A percentile compares a stretch with the other conserved stretches of the same genome.
Evolutionary conservation across 2,797 vertebrate species (phyloP).

Genomic region (Coendou prehensilis): DNA sequence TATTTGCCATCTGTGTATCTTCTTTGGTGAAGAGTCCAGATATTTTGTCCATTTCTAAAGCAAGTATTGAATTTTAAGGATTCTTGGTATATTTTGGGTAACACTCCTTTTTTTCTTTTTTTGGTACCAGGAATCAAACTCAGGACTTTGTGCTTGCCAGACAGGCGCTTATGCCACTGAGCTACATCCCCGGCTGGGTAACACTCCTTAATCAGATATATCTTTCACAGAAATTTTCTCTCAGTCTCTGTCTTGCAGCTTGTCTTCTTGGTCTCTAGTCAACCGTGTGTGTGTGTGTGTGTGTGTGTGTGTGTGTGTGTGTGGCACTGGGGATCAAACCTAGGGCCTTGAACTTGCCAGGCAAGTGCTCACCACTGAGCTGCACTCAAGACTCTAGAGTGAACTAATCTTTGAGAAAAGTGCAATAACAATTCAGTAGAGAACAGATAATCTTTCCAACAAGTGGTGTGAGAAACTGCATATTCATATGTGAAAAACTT

Average conservation of each 20-base stretch:
- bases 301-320: not conserved
- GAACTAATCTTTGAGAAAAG: not conserved
- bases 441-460: too few relatives aligned
- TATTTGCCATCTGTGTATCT: not conserved
- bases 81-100: not conserved
- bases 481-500: not conserved
- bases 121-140: too few relatives aligned
- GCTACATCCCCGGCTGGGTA: not conserved
- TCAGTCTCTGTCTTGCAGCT: too few relatives aligned
- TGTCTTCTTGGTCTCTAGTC: not conserved
- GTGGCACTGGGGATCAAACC: not conserved
- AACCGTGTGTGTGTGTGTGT: not conserved
- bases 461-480: not conserved
- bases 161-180: too few relatives aligned
- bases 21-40: not conserved
- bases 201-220: not conserved
- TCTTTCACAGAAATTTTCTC: not conserved
- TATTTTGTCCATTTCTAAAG: not conserved
- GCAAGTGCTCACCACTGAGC: not conserved
- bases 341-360: not conserved
- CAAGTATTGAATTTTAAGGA: not conserved
- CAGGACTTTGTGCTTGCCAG: too few relatives aligned
- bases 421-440: not conserved
- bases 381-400: not conserved
- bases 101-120: not conserved